Evolutionary conservation across 2,113 vertebrate genomes (phyloP).

Genomic region (Proteles cristata): DNA sequence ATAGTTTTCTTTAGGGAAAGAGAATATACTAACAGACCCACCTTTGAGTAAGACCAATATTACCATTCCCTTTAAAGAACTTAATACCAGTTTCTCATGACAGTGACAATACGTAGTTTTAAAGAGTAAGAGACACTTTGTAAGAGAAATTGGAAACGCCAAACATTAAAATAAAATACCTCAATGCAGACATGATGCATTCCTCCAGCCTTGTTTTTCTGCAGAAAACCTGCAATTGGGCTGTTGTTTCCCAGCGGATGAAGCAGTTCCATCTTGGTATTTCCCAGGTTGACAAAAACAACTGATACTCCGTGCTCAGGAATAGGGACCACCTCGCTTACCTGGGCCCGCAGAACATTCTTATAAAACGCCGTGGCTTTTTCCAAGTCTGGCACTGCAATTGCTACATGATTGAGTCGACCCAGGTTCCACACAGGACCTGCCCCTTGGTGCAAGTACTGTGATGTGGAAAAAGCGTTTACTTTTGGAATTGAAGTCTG

Average conservation of each 20-base stretch:
- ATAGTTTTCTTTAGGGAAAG: conserved; percentile 15
- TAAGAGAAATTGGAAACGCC: neutral
- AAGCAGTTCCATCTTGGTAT: conserved; percentile 97
- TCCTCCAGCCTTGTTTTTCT: conserved; percentile 95
- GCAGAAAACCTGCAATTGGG: conserved; percentile 94
- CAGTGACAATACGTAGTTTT: neutral
- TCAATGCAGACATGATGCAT: conserved; percentile 99
- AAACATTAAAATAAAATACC: conserved; percentile 84
- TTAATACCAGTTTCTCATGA: neutral
- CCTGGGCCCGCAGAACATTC: conserved; percentile 92
- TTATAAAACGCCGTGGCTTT: conserved; percentile 92
- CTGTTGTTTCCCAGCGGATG: conserved; percentile 95
- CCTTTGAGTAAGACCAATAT: neutral
- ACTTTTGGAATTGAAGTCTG: neutral
- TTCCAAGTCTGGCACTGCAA: conserved; percentile 95
- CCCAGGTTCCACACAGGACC: conserved; percentile 92
- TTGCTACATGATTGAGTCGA: conserved; percentile 94
- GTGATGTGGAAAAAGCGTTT: conserved; percentile 76
- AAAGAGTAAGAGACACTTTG: neutral
- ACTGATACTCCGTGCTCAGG: conserved; percentile 96
- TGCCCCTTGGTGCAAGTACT: conserved; percentile 77
- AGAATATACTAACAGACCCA: neutral
- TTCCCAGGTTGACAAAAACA: conserved; percentile 96
- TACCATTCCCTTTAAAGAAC: neutral
- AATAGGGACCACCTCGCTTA: conserved; percentile 90